Conservation (phyloP, 2,797 vertebrate species). For the Pseudomugil gertrudae region DNA sequence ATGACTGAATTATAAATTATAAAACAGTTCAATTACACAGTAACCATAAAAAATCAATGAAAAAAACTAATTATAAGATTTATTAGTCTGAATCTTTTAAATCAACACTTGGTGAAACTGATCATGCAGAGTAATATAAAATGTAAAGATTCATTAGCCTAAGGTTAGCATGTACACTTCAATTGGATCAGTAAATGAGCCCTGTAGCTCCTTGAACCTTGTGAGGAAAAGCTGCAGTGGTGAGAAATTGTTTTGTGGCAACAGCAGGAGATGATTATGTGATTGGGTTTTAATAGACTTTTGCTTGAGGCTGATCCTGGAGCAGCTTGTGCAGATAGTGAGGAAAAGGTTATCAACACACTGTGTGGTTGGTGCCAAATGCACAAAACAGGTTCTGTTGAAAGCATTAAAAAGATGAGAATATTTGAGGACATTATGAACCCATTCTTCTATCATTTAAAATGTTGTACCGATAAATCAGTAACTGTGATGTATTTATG, state of each 20-base stretch:
- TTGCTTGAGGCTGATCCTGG: slow-evolving; percentile 28
- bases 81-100: background rate
- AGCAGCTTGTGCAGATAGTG: slow-evolving; percentile 8
- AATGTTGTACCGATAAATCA: background rate
- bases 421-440: background rate
- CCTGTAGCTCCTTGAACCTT: slow-evolving; percentile 3
- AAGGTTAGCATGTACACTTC: background rate
- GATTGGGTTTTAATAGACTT: slow-evolving; percentile 11
- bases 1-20: background rate
- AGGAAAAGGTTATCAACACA: slow-evolving; percentile 19
- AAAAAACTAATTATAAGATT: background rate
- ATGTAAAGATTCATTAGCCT: background rate
- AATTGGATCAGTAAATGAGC: slow-evolving; percentile 10
- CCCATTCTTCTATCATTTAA: background rate
- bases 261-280: slow-evolving; percentile 13
- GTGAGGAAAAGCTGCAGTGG: background rate
- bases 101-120: too few species aligned
- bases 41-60: too few species aligned
- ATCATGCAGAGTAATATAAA: slow-evolving; percentile 10
- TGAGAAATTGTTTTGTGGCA: slow-evolving; percentile 8
- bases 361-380: slow-evolving; percentile 8
- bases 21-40: background rate
- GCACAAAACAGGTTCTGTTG: slow-evolving; percentile 2
- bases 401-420: background rate
- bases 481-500: too few species aligned